These are phyloP conservation scores for Percopsis omiscomaycus DNA, from an alignment of 2,797 vertebrate species.

Conservation along the genomic window DNA sequence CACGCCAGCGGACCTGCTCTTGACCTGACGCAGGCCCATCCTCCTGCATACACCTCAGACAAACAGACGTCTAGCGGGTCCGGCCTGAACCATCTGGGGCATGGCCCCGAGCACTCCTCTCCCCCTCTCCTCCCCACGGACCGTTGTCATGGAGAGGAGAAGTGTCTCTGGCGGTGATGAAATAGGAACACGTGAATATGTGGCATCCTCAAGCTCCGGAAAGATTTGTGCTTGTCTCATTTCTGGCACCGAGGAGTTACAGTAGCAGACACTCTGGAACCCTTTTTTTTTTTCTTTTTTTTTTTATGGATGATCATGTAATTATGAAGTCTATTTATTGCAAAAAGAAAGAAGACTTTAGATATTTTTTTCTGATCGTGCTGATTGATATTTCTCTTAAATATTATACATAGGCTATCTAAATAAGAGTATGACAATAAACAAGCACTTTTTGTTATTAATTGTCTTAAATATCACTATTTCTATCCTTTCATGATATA, in stretches of 20 bases:
- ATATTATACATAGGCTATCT: conserved; percentile 53
- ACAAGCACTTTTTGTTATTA: conserved; percentile 39
- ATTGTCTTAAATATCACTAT: conserved; percentile 22
- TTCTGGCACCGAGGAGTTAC: conserved; percentile 30
- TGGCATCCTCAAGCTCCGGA: conserved; percentile 23
- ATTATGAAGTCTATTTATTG: conserved; percentile 62
- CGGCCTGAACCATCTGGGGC: conserved; percentile 20
- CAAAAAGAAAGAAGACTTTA: conserved; percentile 19
- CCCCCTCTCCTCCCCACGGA: conserved; percentile 9
- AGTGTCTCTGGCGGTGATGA: not conserved
- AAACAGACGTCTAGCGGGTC: conserved; percentile 15
- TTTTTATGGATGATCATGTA: conserved; percentile 33
- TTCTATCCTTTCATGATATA: not conserved
- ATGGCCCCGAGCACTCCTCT: conserved; percentile 1
- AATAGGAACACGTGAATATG: conserved; percentile 33
- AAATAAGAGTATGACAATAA: conserved; percentile 57
- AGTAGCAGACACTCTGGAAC: conserved; percentile 47
- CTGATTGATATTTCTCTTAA: conserved; percentile 53
- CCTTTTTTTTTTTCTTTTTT: conserved; percentile 39
- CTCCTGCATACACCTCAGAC: conserved; percentile 10
- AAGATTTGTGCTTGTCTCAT: conserved; percentile 29
- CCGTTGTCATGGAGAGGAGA: conserved; percentile 33
- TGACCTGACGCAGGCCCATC: conserved; percentile 39
- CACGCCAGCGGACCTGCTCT: conserved; percentile 42
- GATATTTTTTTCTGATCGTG: conserved; percentile 58